Base-by-base conservation (phyloP, 2,113 vertebrate genomes). In the Scomber japonicus region DNA sequence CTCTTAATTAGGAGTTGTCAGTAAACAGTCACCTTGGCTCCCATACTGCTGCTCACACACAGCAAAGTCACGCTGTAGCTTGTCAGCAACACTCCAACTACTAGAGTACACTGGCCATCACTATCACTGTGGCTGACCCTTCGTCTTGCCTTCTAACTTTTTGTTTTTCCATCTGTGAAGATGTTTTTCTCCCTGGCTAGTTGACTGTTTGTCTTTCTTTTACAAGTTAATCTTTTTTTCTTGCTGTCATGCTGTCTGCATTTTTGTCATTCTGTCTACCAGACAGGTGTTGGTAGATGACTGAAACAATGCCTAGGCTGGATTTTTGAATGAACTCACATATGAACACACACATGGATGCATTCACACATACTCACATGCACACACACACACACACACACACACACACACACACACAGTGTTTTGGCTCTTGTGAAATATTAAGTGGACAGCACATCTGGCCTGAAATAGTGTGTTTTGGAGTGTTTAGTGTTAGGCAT, bases 1-100 rank as follows among this genome's bases (percentile, higher is more conserved):
- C 71, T 78, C 24, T 62, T 89, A 79, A 81, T 91, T 88, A 90
- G 67, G 48, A 51, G 50, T 76, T 40, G 76, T 89, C 84, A 53
- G 86, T 90, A 88, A 91, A 89, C 85, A 88, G 76, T 81, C 87
- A 77, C 64, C 56, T 66, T 80, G 75, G 84, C 82, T 84, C 61
- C 73, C 45, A 46, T 66, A 5, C 13, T 19, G 30, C 24, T 27
- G 24, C 24, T 27, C 70, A 72, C 69, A 72, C 57, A 66, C 71
- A 81, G 56, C 70, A 65, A 56, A 57, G 73, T 63, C 86, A 90
- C 56, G 80, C 91, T 92, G 87, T 49, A 83, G 74, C 54, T 60
- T 73, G 75, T 93, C 90, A 91, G 81, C 83, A 61, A 70, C 90
- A 88, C 91, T 90, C 72, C 59, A 16, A 69, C 31, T 46, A 63